These are phyloP conservation scores for Pomatorhinus ruficollis DNA, from an alignment of 2,113 vertebrate genomes.

Conservation along the genomic window DNA sequence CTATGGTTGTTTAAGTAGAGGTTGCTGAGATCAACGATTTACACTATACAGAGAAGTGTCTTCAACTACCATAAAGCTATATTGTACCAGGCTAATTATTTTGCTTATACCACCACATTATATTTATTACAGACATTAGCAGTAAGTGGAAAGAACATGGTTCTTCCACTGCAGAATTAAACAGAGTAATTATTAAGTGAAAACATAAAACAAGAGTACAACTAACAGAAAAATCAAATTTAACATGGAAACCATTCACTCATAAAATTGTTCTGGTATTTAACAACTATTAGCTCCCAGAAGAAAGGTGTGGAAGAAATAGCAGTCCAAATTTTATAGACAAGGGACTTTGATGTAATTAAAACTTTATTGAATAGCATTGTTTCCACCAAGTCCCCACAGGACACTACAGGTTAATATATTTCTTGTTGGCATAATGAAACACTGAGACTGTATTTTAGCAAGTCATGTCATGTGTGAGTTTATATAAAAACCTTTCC, in stretches of 20 bases:
- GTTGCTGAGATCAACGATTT: not conserved
- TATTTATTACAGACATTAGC: slow-evolving; percentile 44
- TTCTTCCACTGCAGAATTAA: not conserved
- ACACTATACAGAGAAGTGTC: not conserved
- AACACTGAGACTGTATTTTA: not conserved
- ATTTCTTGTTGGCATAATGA: not conserved
- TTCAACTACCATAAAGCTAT: not conserved
- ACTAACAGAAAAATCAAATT: slow-evolving; percentile 26
- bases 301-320: slow-evolving; percentile 17
- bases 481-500: not conserved
- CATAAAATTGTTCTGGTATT: not conserved
- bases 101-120: not conserved
- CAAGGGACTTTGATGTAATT: slow-evolving; percentile 13
- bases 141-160: not conserved
- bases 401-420: not conserved
- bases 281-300: not conserved
- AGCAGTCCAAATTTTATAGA: slow-evolving; percentile 8
- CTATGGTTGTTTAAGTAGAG: not conserved
- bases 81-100: not conserved
- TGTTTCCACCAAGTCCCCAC: not conserved
- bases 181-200: not conserved
- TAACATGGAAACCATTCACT: not conserved
- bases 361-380: not conserved
- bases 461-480: not conserved
- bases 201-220: not conserved